These are phyloP conservation scores for Corvus hawaiiensis DNA, from an alignment of 2,113 vertebrate species.

Conservation along the genomic window DNA sequence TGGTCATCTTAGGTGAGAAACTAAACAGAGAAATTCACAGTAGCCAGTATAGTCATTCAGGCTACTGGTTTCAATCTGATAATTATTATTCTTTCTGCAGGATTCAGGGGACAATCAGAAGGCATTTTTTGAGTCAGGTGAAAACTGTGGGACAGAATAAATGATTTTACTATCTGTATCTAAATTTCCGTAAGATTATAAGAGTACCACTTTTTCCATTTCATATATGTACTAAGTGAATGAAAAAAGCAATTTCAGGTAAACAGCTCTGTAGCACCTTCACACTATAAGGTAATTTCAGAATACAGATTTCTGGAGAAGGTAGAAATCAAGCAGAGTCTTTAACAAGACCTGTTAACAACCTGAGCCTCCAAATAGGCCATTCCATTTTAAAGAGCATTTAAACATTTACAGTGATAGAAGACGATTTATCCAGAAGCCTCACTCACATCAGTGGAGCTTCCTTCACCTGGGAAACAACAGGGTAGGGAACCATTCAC, in stretches of 20 bases:
- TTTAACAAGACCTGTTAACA: neutral
- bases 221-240: neutral
- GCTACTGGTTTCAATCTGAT: neutral
- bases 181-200: neutral
- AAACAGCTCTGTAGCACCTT: neutral
- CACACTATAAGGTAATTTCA: neutral
- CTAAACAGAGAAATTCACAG: neutral
- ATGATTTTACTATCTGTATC: neutral
- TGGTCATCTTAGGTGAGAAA: neutral
- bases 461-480: neutral
- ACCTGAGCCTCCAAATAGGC: neutral
- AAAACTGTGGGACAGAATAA: neutral
- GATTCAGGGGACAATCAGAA: neutral
- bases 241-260: neutral
- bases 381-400: neutral
- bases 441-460: neutral
- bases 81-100: neutral
- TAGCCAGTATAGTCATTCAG: neutral
- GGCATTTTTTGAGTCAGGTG: neutral
- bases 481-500: neutral
- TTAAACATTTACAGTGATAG: neutral
- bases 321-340: neutral
- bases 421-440: neutral
- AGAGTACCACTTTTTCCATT: neutral
- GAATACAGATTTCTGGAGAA: neutral